These are phyloP conservation scores for Habroteleia sp. DNA, from an alignment of 2,888 invertebrate genomes.

Conservation along the genomic window DNA sequence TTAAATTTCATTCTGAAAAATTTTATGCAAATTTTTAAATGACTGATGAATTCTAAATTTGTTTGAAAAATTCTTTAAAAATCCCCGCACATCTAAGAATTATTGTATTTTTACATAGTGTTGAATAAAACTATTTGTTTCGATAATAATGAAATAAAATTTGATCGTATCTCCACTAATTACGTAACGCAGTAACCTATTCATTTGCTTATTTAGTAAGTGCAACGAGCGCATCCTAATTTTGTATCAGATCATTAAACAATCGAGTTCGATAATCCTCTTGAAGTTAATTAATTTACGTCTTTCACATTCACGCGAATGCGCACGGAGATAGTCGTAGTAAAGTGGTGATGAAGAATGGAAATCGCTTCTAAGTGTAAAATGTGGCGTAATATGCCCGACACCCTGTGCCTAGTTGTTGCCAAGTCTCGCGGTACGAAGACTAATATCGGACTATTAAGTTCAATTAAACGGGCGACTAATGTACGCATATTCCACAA, in stretches of 20 bases:
- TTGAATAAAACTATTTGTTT: no score
- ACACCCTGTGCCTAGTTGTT: constrained; percentile 68
- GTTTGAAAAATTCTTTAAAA: no score
- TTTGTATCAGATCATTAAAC: constrained; percentile 21
- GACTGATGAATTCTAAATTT: no score
- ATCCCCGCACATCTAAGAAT: no score
- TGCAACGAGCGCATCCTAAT: neutral
- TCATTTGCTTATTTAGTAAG: neutral
- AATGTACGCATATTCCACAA: constrained; percentile 74
- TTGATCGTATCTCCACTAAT: no score
- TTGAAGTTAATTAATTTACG: constrained; percentile 28
- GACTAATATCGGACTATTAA: constrained; percentile 78
- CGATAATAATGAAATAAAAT: no score
- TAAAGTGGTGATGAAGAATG: constrained; percentile 50
- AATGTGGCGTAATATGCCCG: constrained; percentile 66
- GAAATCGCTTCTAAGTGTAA: constrained; percentile 60
- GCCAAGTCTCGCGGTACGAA: constrained; percentile 70
- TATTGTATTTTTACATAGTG: no score
- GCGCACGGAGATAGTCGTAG: constrained; percentile 14
- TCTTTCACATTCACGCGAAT: neutral
- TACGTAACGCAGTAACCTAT: no score
- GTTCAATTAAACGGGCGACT: constrained; percentile 77
- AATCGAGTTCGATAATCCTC: constrained; percentile 19
- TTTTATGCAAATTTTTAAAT: no score
- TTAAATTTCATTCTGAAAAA: no score